These are phyloP conservation scores for Eledone cirrhosa DNA, from an alignment of 2,888 invertebrate species.

Conservation along the genomic window DNA sequence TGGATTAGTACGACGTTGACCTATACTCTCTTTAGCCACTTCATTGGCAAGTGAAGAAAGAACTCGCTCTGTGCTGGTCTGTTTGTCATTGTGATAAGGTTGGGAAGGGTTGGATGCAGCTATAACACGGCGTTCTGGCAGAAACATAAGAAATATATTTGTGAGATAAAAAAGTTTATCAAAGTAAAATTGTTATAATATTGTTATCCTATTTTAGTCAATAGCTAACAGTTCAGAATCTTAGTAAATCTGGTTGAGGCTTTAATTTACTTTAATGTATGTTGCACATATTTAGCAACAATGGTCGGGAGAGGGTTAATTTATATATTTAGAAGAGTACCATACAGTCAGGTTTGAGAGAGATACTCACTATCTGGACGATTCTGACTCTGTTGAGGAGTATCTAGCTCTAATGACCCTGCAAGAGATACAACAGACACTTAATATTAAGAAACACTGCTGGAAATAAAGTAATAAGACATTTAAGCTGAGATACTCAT, in stretches of 20 bases:
- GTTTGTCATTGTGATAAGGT: constrained; percentile 53
- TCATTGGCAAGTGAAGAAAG: constrained; percentile 63
- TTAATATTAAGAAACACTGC: constrained; percentile 13
- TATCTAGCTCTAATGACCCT: constrained; percentile 88
- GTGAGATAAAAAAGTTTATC: neutral
- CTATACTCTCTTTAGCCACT: constrained; percentile 57
- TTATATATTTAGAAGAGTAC: too few species aligned
- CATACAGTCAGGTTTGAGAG: neutral
- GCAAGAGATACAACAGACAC: constrained; percentile 39
- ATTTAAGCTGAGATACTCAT: too few species aligned
- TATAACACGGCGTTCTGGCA: constrained; percentile 48
- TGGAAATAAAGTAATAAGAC: too few species aligned
- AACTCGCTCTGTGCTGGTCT: constrained; percentile 60
- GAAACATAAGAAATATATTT: neutral
- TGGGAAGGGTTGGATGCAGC: constrained; percentile 33
- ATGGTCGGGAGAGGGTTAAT: too few species aligned
- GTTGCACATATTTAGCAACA: too few species aligned
- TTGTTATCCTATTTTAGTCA: too few species aligned
- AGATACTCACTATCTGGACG: constrained; percentile 64
- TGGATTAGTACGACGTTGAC: constrained; percentile 39
- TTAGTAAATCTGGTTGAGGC: too few species aligned
- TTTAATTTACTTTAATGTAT: too few species aligned
- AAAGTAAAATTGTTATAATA: too few species aligned
- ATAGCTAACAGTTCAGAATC: too few species aligned
- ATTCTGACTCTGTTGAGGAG: constrained; percentile 59